Base-by-base conservation (phyloP, 2,888 invertebrate genomes). In the Hirtodrosophila trivittata region DNA sequence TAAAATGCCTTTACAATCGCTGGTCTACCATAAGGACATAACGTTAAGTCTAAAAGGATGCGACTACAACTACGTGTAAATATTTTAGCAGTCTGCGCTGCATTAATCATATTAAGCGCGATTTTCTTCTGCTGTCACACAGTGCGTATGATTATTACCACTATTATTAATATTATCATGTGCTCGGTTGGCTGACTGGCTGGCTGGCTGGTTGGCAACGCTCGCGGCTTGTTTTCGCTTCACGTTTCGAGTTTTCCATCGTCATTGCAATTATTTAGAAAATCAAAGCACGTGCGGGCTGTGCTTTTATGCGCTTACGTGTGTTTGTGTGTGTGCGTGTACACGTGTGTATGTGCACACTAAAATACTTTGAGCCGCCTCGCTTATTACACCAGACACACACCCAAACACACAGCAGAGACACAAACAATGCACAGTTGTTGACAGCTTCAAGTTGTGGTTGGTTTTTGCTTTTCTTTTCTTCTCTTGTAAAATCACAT, bases 131-230 rank as follows among this genome's bases (percentile, higher is more conserved):
- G 69, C 67, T 59, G 70, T 74, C 82, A 76, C 65, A 84, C 69
- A 76, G 77, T 84, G 74, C 81, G 84, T 82, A 84, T 82, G 84
- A 82, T 82, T 82, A 82, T 82, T 82, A 81, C 85, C 81, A 76
- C 78, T 84, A 82, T 82, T 84, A 82, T 82, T 81, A 78, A 76
- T 82, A 82, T 82, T 84, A 81, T 82, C 82, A 84, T 84, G 82
- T 66, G 81, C 77, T 38, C 10, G 12, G 28, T 38, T 13, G 7
- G 1, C 38, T 38, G 18, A 5, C 28, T 28, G 28, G 26, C 14
- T 30, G 54, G 56, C 47, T 7, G 41, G 18, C 1, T 25, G 9
- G 41, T 13, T 14, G n/a, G 13, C 47, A 47, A 16, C 13, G 74
- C 66, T 56, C 37, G 66, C 65, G 64, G 66, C 54, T 63, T 64